Percentiles rank a stretch among this genome's conserved stretches.
phyloP scores from a whole-genome alignment of 2,113 vertebrate genomes.

The Phaethornis superciliosus region DNA sequence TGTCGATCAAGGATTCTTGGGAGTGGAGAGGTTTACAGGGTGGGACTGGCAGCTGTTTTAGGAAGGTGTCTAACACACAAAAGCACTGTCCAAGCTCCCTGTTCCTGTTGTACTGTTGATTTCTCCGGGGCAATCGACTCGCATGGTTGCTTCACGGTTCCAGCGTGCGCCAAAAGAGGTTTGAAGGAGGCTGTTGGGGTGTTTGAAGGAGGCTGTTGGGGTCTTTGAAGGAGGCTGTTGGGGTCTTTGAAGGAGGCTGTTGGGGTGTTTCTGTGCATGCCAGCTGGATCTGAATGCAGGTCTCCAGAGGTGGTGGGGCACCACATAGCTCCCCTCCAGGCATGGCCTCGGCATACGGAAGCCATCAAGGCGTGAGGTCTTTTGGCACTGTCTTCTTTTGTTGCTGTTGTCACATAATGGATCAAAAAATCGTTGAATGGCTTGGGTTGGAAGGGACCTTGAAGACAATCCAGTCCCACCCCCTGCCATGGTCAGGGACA shows the following conservation, averaged over 20 bases:
- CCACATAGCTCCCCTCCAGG: accelerated
- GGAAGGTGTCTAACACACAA: background rate
- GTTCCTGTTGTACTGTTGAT: accelerated
- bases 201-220: background rate
- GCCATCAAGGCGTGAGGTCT: accelerated
- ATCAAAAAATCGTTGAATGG: too few relatives aligned
- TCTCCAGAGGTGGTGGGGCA: background rate
- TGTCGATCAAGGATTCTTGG: accelerated
- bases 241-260: background rate
- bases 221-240: background rate
- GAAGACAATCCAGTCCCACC: too few relatives aligned
- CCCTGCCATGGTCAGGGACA: too few relatives aligned
- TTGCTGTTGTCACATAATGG: background rate
- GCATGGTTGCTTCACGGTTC: accelerated
- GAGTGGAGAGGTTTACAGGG: background rate
- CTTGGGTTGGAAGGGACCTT: too few relatives aligned
- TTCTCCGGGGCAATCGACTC: background rate
- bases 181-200: background rate
- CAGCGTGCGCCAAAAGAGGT: accelerated
- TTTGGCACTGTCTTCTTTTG: background rate
- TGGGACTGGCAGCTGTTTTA: background rate
- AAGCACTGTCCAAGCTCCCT: background rate
- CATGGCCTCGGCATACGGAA: accelerated
- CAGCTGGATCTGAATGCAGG: background rate
- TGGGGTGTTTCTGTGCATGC: accelerated